Evolutionary conservation across 2,797 vertebrate genomes (phyloP), one percentile per base, ranked within the genome.

Genomic region (Schizothorax lantsangensis): DNA sequence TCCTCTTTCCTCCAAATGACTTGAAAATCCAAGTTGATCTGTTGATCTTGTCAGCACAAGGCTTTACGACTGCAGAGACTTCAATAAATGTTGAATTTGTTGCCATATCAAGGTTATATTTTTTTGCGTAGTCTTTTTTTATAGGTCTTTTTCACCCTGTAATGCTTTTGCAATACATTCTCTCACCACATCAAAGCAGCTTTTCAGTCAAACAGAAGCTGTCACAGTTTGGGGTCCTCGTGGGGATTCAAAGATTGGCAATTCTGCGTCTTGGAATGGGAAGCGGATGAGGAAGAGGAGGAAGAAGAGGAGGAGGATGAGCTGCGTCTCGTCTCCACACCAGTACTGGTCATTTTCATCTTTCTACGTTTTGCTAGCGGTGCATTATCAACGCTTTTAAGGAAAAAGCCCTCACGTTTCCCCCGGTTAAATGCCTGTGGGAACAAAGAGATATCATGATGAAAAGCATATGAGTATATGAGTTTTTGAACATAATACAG

Each of bases 321-420:
- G 86, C 96, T 97, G 92, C 96, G 96, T 9, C 96, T 93, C 1
- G 95, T 95, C 90, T 97, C 96, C 2, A 95, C 95, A 1, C 96
- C 96, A 0, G 96, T 96, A 84, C 97, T 98, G 0, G 96, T 96
- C 95, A 97, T 96, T 92, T 98, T 98, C 57, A 97, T 94, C 91
- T 98, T 98, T 30, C 97, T 94, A 1, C 97, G 94, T 86, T 98
- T 98, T 30, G 97, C 97, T 0, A 98, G 96, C 0, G 97, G 97
- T 2, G 97, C 97, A 3, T 98, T 98, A 92, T 98, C 97, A 14
- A 98, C 97, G 0, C 97, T 98, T 94, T 98, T 98, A 86, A 98
- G 92, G 86, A 98, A 98, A 90, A 98, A 97, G 73, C 97, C 97
- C 89, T 98, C 97, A 0, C 97, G 94, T 86, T 98, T 98, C 14